Evolutionary conservation across 2,797 vertebrate genomes (phyloP), one percentile per base, ranked within the genome.

Genomic region (Lateolabrax maculatus): DNA sequence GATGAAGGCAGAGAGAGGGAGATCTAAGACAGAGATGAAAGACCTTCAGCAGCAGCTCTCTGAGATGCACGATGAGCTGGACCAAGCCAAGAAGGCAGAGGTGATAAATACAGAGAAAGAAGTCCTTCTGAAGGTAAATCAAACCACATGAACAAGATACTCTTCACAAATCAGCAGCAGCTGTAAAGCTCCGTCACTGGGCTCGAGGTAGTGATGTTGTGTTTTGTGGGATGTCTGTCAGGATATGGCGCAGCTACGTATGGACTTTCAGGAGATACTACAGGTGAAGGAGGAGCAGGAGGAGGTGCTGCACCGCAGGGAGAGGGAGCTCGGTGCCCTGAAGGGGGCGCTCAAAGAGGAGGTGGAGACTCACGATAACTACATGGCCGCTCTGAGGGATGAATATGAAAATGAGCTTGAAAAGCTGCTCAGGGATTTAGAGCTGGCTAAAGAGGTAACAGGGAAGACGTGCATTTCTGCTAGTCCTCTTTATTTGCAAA

Each of bases 31-130:
- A 0, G 97, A 99, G 92, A 97, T 99, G 92, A 95, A 97, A 81
- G 97, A 98, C 87, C 95, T 99, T 77, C 97, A 99, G 90, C 97
- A 97, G 84, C 98, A 99, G 90, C 97, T 99, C 16, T 99, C 98
- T 0, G 98, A 99, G 77, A 98, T 99, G 97, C 98, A 99, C 0
- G 98, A 99, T 37, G 98, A 98, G 81, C 89, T 99, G 90, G 98
- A 99, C 88, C 94, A 77, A 0, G 95, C 97, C 49, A 98, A 97
- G 80, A 95, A 79, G 51, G 85, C 90, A 0, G 92, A 94, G 57
- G 76, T 85, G 44, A 95, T 96, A 70, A 94, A 96, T 44, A 83
- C 92, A 10, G 96, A 98, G 81, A 97, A 95, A 71, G 95, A 96
- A 52, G 80, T 95, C 64, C 95, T 99, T 39, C 91, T 97, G 63